Conservation (phyloP, 2,888 invertebrate genomes). For the Trachelus stipa region DNA sequence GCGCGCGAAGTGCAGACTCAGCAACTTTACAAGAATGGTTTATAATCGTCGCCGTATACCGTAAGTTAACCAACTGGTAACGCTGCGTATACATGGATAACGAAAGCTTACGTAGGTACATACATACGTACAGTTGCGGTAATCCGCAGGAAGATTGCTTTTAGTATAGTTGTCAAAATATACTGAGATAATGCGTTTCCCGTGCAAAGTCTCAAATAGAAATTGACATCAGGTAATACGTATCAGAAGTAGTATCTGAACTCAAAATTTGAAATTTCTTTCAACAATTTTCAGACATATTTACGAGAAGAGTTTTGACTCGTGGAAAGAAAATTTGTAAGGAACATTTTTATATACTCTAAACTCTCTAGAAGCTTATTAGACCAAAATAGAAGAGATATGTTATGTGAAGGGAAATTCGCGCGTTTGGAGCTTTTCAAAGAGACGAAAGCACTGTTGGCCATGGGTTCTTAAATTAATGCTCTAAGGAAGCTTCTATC, state of each 20-base stretch:
- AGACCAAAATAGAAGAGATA: neutral
- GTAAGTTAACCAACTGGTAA: neutral
- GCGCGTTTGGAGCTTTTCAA: too few relatives aligned
- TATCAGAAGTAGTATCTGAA: neutral
- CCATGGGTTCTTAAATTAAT: too few relatives aligned
- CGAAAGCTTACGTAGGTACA: neutral
- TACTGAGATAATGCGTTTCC: neutral
- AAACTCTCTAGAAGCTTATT: neutral
- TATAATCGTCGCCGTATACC: neutral
- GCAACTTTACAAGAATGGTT: neutral
- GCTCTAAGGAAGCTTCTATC: too few relatives aligned
- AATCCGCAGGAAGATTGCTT: neutral
- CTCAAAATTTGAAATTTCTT: neutral
- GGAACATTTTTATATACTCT: neutral
- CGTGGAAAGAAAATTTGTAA: neutral
- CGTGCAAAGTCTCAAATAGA: neutral
- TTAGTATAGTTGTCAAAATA: neutral
- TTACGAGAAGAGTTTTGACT: neutral
- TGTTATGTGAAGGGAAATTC: too few relatives aligned
- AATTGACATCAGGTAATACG: neutral
- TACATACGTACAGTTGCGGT: neutral
- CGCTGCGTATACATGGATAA: neutral
- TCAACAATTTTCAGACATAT: neutral
- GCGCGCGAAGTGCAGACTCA: conserved; percentile 2
- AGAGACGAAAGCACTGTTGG: too few relatives aligned